Evolutionary conservation across 2,113 vertebrate genomes (phyloP).

Genomic region (Fregetta grallaria): DNA sequence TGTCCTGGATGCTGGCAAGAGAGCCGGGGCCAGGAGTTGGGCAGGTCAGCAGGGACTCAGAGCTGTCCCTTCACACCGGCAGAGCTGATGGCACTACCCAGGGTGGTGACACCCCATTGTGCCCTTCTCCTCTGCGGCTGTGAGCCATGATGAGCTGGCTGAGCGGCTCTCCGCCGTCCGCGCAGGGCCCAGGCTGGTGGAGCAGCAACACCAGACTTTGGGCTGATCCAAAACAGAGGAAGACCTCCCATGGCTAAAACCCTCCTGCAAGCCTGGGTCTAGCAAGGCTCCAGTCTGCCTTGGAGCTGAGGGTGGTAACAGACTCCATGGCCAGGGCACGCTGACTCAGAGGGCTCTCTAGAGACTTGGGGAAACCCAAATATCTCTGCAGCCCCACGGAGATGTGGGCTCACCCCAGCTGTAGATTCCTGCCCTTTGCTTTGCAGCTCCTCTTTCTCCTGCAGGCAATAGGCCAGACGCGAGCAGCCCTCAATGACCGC

Average conservation of each 20-base stretch:
- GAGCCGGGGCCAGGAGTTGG: background rate
- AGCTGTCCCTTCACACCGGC: background rate
- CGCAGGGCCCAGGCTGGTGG: background rate
- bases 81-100: background rate
- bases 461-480: background rate
- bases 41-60: background rate
- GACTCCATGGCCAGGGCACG: background rate
- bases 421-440: background rate
- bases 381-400: background rate
- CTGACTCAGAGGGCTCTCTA: background rate
- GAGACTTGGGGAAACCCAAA: background rate
- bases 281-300: background rate
- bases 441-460: background rate
- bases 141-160: background rate
- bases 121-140: rapidly evolving
- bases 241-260: background rate
- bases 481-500: background rate
- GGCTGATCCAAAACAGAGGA: background rate
- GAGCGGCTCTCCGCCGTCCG: rapidly evolving
- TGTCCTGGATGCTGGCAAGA: background rate
- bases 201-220: background rate
- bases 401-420: rapidly evolving
- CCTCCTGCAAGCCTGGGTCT: background rate
- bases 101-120: background rate
- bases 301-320: no score